These are phyloP conservation scores for Mystacides longicornis DNA, from an alignment of 2,888 invertebrate species.

Conservation along the genomic window DNA sequence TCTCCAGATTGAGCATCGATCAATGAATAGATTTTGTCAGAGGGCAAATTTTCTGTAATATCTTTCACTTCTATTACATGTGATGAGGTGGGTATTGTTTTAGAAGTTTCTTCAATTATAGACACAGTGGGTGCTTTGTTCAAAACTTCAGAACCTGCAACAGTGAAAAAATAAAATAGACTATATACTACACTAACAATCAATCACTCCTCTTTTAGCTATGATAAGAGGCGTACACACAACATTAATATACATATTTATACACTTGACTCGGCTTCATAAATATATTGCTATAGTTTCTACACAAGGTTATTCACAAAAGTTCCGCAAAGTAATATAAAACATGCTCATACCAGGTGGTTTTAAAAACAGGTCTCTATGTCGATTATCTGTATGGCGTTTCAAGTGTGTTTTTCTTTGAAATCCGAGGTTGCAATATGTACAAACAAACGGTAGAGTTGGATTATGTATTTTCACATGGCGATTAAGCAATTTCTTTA, in stretches of 20 bases:
- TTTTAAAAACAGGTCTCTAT: conserved; percentile 21
- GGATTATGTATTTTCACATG: conserved; percentile 18
- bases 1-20: conserved; percentile 26
- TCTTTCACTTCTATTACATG: neutral
- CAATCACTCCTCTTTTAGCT: too few species aligned
- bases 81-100: conserved; percentile 8
- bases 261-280: too few species aligned
- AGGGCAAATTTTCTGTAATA: conserved; percentile 4
- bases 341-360: conserved; percentile 7
- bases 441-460: conserved; percentile 14
- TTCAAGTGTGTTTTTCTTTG: conserved; percentile 14
- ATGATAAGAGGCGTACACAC: too few species aligned
- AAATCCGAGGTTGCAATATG: conserved; percentile 20
- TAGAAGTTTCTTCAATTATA: conserved; percentile 9
- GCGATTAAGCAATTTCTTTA: conserved; percentile 16
- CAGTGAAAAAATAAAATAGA: too few species aligned
- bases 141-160: too few species aligned
- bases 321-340: neutral
- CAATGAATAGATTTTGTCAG: conserved; percentile 20
- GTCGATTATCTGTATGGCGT: conserved; percentile 19
- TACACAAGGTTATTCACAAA: neutral
- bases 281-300: neutral
- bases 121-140: too few species aligned
- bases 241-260: too few species aligned
- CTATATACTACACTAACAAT: too few species aligned